Conservation (phyloP, 2,797 vertebrate genomes). For the Gobionotothen gibberifrons region DNA sequence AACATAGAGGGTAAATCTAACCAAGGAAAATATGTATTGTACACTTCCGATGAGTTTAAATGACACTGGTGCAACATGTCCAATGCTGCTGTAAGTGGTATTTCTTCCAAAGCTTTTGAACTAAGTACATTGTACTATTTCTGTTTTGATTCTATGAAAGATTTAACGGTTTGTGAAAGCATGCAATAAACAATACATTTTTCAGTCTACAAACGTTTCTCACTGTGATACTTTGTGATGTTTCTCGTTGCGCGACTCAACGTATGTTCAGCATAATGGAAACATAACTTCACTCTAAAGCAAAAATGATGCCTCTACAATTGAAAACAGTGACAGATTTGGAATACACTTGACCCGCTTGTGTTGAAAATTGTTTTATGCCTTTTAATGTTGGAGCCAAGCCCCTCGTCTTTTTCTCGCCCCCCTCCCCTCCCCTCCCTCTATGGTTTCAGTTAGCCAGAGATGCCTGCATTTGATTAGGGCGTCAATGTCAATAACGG, state of each 20-base stretch:
- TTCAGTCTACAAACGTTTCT: constrained; percentile 2
- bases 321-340: constrained; percentile 54
- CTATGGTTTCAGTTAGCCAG: constrained; percentile 67
- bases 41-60: constrained; percentile 34
- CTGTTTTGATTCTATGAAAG: no score
- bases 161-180: constrained; percentile 15
- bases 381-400: constrained; percentile 52
- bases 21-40: constrained; percentile 1
- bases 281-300: constrained; percentile 37
- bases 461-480: constrained; percentile 80
- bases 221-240: constrained; percentile 14
- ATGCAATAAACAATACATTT: constrained; percentile 19
- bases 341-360: constrained; percentile 50
- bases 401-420: constrained; percentile 19
- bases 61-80: constrained; percentile 14
- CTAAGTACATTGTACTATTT: no score
- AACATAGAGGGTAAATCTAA: background rate
- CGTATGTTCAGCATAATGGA: constrained; percentile 15
- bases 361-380: constrained; percentile 56
- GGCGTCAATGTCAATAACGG: constrained; percentile 70
- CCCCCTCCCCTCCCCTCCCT: background rate
- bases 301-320: constrained; percentile 37
- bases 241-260: constrained; percentile 25
- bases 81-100: constrained; percentile 5
- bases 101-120: constrained; percentile 25